Evolutionary conservation across 2,113 vertebrate genomes (phyloP).

Genomic region (Elephas maximus): DNA sequence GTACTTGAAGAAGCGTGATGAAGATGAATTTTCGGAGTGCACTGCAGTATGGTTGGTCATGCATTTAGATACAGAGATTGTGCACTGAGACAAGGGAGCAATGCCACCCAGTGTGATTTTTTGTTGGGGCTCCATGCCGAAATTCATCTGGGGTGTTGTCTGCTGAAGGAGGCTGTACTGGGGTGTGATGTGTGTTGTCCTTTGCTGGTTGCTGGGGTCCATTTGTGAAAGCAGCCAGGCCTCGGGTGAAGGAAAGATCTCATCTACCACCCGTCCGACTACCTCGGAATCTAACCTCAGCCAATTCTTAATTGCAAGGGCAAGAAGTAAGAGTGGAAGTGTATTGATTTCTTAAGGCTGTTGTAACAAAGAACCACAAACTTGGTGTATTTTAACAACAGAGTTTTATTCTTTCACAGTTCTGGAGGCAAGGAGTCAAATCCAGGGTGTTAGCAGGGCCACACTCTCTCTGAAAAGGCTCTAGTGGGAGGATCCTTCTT

Average conservation of each 20-base stretch:
- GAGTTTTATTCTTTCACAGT: not conserved
- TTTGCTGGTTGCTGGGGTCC: rapidly evolving
- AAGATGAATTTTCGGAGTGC: not conserved
- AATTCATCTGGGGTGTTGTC: not conserved
- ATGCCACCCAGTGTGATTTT: rapidly evolving
- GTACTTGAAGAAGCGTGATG: not conserved
- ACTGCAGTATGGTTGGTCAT: not conserved
- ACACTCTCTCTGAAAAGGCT: not conserved
- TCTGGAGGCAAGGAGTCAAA: not conserved
- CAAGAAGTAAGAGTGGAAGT: not conserved
- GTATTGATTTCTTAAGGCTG: not conserved
- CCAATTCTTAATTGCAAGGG: not conserved
- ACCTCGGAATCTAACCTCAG: not conserved
- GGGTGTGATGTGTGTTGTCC: not conserved
- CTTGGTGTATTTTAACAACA: not conserved
- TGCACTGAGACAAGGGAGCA: not conserved
- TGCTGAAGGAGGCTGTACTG: rapidly evolving
- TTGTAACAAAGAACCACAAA: not conserved
- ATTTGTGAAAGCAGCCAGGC: too few relatives aligned
- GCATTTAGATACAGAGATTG: not conserved
- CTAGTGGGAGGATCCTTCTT: too few relatives aligned
- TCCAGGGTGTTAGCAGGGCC: not conserved
- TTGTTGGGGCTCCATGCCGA: rapidly evolving
- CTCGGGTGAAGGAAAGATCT: not conserved
- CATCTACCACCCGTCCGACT: not conserved